Percentiles rank a stretch among this genome's conserved stretches.
Evolutionary conservation across 2,113 vertebrate genomes (phyloP).

Genomic region (Nanorana parkeri): DNA sequence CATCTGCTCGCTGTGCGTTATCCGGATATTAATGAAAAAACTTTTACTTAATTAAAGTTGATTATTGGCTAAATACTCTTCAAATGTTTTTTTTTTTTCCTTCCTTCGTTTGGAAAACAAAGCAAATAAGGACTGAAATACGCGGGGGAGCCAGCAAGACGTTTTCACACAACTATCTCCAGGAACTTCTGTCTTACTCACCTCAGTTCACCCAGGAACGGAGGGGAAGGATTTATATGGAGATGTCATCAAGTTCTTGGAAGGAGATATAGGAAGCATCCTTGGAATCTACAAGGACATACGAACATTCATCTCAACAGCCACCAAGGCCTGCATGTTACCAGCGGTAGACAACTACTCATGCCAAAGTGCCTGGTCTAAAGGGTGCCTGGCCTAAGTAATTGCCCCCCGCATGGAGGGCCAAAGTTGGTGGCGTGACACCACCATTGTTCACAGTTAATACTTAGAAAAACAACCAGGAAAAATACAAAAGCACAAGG

Average conservation of each 20-base stretch:
- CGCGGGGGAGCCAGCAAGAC: constrained; percentile 6
- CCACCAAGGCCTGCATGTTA: too few relatives aligned
- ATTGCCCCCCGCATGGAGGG: too few relatives aligned
- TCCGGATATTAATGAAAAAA: constrained; percentile 51
- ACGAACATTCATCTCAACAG: neutral
- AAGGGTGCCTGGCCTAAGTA: too few relatives aligned
- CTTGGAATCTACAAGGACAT: neutral
- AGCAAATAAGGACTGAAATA: constrained; percentile 34
- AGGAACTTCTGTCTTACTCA: constrained; percentile 44
- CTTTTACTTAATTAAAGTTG: constrained; percentile 62
- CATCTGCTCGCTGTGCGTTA: constrained; percentile 54
- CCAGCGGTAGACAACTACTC: too few relatives aligned
- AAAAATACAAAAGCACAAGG: too few relatives aligned
- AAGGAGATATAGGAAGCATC: constrained; percentile 29
- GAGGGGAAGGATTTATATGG: constrained; percentile 29
- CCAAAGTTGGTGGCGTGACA: too few relatives aligned
- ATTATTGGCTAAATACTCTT: constrained; percentile 54
- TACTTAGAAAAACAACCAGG: too few relatives aligned
- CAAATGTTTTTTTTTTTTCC: neutral
- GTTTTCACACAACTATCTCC: constrained; percentile 25
- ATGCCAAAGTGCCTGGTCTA: too few relatives aligned
- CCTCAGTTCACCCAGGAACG: constrained; percentile 7
- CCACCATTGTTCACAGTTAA: too few relatives aligned
- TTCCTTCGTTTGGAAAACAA: neutral
- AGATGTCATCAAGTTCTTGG: constrained; percentile 23